These are phyloP conservation scores for Brenthis hecate DNA, from an alignment of 2,888 invertebrate species.

Conservation along the genomic window DNA sequence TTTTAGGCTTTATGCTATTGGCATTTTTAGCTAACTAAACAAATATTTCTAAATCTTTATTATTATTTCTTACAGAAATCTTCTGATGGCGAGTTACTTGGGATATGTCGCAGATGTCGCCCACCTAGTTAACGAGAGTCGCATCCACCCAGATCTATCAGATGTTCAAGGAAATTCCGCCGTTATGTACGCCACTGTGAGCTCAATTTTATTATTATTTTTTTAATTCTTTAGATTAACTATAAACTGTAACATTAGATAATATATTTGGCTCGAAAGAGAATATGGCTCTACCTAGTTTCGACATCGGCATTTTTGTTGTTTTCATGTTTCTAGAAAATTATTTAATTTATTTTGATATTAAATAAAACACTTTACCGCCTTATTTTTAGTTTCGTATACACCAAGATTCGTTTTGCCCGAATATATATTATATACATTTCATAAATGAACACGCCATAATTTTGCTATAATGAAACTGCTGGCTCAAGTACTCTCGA, in stretches of 20 bases:
- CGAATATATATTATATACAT: no score
- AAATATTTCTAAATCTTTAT: not conserved
- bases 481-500: not conserved
- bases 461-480: no score
- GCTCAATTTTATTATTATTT: constrained; percentile 39
- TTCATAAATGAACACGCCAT: not conserved
- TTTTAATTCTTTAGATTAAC: not conserved
- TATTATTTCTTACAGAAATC: constrained; percentile 50
- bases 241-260: not conserved
- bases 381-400: not conserved
- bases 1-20: no score
- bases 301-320: no score
- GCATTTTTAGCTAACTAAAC: not conserved
- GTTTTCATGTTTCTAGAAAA: no score
- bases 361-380: no score
- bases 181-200: constrained; percentile 79
- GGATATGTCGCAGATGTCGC: constrained; percentile 58
- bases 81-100: constrained; percentile 66
- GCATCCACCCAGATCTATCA: constrained; percentile 73
- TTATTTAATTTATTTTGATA: no score
- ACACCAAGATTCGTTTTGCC: no score
- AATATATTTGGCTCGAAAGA: no score
- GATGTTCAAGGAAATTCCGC: constrained; percentile 80
- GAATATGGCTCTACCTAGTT: no score
- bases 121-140: constrained; percentile 59